Percentiles rank a stretch among this genome's conserved stretches.
Conservation (phyloP, 2,113 vertebrate genomes). For the Arvicanthis niloticus region DNA sequence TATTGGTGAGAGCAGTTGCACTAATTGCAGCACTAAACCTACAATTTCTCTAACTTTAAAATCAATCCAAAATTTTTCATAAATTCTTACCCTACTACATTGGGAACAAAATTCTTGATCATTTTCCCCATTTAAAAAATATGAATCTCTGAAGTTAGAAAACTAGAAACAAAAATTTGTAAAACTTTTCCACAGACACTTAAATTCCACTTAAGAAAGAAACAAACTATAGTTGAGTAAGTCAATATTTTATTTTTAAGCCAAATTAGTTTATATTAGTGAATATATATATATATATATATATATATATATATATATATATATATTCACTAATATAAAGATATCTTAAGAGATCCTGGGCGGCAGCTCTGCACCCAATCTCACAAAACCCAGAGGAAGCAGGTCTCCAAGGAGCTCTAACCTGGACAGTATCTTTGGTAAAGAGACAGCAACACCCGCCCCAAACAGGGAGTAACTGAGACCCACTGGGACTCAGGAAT, state of each 20-base stretch:
- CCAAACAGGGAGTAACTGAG: too few species aligned
- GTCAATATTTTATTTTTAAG: not conserved
- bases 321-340: not conserved
- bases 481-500: too few species aligned
- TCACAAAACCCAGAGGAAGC: too few species aligned
- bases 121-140: not conserved
- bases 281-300: not conserved
- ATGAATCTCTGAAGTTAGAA: not conserved
- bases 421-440: too few species aligned
- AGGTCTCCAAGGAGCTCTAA: too few species aligned
- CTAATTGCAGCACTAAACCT: too few species aligned
- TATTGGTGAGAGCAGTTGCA: not conserved
- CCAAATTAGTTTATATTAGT: not conserved
- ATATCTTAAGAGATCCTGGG: not conserved
- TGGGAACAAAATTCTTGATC: not conserved
- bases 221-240: not conserved
- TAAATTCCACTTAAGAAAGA: not conserved
- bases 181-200: not conserved
- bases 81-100: not conserved
- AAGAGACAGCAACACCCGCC: too few species aligned
- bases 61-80: not conserved
- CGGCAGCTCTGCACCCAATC: too few species aligned
- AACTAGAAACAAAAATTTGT: not conserved
- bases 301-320: too few species aligned
- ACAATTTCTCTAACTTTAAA: not conserved